Base-by-base conservation (phyloP, 35 echinoderm and acorn worm species). In the Apostichopus californicus region DNA sequence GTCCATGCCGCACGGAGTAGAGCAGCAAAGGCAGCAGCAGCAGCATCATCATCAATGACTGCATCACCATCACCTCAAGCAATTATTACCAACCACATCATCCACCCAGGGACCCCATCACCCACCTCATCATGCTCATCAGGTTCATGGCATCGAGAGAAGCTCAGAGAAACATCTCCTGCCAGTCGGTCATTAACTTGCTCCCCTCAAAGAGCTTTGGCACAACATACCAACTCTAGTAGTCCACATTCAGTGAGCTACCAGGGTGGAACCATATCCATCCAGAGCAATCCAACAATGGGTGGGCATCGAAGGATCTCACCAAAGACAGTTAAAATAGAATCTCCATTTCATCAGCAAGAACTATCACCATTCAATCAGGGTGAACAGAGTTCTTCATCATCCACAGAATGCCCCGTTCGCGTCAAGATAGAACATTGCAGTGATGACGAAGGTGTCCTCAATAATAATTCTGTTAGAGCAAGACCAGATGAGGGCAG, bases 241-340 rank as follows among this genome's bases (percentile, higher is more conserved):
- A 87, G 64, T 17, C 90, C 75, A 7, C 93, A 92, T 56, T 87
- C 78, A 5, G 83, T 96, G 22, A 96, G 91, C 78, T 96, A 94
- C 64, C 95, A 96, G 92, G 95, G 95, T 18, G 95, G 95, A 2
- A 96, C 95, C 55, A 96, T 96, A 82, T 94, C 95, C 21, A 94
- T 96, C 61, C 93, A 94, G 90, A 78, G 68, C 34, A 90, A 71
- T 55, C 88, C 88, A 10, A 87, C 55, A 21, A 77, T 70, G 10
- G 63, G 72, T 13, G 68, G 24, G 28, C 93, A 94, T 46, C 8
- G 79, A 18, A 91, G 55, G 57, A 90, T 95, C 7, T 83, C 90
- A 13, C 90, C 94, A 61, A 95, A 91, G 77, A 95, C 94, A 23
- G 94, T 95, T 10, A 91, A 81, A 56, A 80, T 94, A 61, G 85